Base-by-base conservation (phyloP, 1,140 invertebrate genomes). In the Drosophila burlai region DNA sequence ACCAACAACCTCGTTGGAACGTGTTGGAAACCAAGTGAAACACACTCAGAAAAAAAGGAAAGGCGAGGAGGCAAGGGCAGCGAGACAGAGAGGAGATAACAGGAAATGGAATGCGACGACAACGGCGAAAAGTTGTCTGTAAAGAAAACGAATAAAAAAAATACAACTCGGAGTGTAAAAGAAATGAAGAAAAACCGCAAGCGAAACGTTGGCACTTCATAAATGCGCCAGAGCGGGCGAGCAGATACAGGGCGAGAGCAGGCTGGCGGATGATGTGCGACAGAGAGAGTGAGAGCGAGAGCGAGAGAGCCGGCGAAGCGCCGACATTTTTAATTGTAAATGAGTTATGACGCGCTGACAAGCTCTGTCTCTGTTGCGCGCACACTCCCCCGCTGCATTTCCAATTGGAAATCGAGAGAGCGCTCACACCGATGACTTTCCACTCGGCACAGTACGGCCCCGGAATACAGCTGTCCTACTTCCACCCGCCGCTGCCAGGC, bases 241-340 rank as follows among this genome's bases (percentile, higher is more conserved):
- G 36, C 50, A 68, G 49, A 59, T 38, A 36, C 40, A 62, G 57
- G 38, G 46, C 21, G 52, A 42, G 26, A 38, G 50, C 31, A 18
- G 31, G 45, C 52, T n/a, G 40, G 36, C 34, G 26, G 36, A 29
- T n/a, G 21, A 36, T 8, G 21, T 34, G 26, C 36, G 43, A 29
- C 43, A 18, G 26, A 46, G 31, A 62, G 66, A 71, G 64, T 43
- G 47, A 52, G 60, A 29, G 21, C 45, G 42, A 49, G 55, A 45
- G 69, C 58, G 60, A 76, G 50, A 58, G 58, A 65, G 60, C 43
- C 34, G 38, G 63, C 76, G 49, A 65, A 81, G 82, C 89, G 91
- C 91, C 91, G 91, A 92, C 91, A 92, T 92, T 92, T 92, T 92
- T 92, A 92, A 92, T 92, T 92, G 91, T 91, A 91, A 91, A 92